Base-by-base conservation (phyloP, 2,113 vertebrate genomes). In the Hydrolagus affinis region DNA sequence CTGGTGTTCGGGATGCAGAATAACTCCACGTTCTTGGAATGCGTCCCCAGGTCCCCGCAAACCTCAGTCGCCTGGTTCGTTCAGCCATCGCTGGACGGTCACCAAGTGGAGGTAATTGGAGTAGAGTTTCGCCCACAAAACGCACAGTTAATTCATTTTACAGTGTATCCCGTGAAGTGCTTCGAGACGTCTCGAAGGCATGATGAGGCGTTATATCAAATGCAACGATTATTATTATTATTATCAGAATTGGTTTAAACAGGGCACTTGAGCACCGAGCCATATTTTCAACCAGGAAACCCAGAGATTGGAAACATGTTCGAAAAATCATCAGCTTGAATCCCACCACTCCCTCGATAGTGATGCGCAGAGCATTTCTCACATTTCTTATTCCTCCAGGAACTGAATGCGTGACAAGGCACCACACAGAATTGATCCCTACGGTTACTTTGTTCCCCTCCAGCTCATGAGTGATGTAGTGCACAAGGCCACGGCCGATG, bases 21-120 rank as follows among this genome's bases (percentile, higher is more conserved):
- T 17, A 96, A 95, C 88, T 89, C 96, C 6, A 94, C 93, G 7
- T 96, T 95, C 89, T 90, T 96, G 6, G 95, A 96, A 88, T 96
- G 96, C 69, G 66, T 88, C 8, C 86, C 92, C 0, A 89, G 80
- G 17, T 95, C 93, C 0, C 88, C 91, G 0, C 95, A 93, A 90
- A 90, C 91, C 0, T 86, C 89, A 0, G 2, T 93, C n/a, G 89
- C 87, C 17, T 96, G 95, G 95, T 91, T 90, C 32, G 72, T 89
- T 86, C 89, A 85, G 89, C 88, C 32, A 28, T 0, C 8, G 88
- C 1, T 87, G 75, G 59, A 89, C 87, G 15, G 87, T 4, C 0
- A 86, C 64, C 1, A 86, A 87, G 90, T 86, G 0, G 89, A 93
- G 92, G 94, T 95, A 64, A 85, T 6, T 44, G 44, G 44, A 44